phyloP scores from a whole-genome alignment of 2,113 vertebrate species.

The Sylvia atricapilla region DNA sequence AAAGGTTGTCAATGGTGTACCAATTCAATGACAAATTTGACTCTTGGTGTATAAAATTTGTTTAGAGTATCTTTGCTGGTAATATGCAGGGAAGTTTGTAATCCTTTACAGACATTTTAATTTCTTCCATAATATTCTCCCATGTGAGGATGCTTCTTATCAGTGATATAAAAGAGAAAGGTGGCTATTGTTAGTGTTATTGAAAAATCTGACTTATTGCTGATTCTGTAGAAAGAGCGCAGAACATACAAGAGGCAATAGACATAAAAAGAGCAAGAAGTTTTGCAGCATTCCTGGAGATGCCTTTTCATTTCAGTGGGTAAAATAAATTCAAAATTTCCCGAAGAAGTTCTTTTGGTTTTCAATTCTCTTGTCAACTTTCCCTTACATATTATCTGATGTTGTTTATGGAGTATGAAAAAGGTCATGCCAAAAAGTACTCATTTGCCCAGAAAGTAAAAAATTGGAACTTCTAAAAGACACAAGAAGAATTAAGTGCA shows the following conservation, averaged over 20 bases:
- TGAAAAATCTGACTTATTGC: neutral
- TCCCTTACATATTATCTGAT: neutral
- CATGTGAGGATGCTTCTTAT: neutral
- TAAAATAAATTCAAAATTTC: neutral
- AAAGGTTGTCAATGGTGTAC: neutral
- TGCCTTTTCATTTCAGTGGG: neutral
- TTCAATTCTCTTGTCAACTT: neutral
- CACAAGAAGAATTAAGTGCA: constrained; percentile 13
- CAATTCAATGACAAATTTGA: neutral
- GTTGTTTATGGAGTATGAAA: neutral
- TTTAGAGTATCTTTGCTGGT: neutral
- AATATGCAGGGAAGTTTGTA: neutral
- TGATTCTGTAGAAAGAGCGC: neutral
- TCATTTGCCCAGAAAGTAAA: neutral
- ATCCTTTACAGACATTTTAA: neutral
- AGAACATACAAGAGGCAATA: neutral
- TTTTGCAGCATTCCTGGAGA: neutral
- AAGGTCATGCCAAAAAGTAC: neutral
- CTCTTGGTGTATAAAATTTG: neutral
- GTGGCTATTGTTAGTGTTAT: neutral
- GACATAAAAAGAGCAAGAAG: neutral
- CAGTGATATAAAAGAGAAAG: neutral
- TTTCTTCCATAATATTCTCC: neutral
- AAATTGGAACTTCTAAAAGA: neutral
- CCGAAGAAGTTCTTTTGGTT: neutral